Percentiles rank a stretch among this genome's conserved stretches.
phyloP scores from a whole-genome alignment of 2,888 invertebrate species.

The Melangyna quadrimaculata region DNA sequence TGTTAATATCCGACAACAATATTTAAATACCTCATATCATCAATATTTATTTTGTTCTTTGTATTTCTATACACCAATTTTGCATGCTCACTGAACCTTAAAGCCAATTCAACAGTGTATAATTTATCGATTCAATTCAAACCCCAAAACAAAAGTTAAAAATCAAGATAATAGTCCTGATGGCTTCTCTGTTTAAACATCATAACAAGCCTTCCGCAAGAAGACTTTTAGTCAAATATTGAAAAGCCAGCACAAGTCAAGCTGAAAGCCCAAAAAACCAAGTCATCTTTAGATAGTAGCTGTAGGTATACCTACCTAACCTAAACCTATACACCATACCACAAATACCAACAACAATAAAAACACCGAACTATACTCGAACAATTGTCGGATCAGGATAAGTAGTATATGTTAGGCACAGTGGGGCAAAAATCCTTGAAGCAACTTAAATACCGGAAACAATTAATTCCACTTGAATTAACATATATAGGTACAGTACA shows the following conservation, averaged over 20 bases:
- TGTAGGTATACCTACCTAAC: background rate
- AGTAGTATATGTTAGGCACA: constrained; percentile 48
- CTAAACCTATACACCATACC: constrained; percentile 35
- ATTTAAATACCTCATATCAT: constrained; percentile 34
- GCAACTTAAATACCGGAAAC: constrained; percentile 80
- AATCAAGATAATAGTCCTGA: constrained; percentile 64
- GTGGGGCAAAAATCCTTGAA: constrained; percentile 73
- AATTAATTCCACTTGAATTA: constrained; percentile 81
- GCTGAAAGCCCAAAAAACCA: constrained; percentile 63
- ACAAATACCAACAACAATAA: constrained; percentile 66
- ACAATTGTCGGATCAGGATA: constrained; percentile 68
- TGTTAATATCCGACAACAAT: constrained; percentile 12
- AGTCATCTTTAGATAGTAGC: constrained; percentile 42
- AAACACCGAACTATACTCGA: constrained; percentile 63
- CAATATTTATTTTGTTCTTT: background rate
- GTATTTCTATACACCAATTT: background rate
- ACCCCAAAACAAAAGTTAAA: constrained; percentile 61
- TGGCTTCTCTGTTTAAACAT: background rate
- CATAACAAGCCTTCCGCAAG: constrained; percentile 30
- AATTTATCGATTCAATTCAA: constrained; percentile 64
- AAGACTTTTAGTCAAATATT: constrained; percentile 56
- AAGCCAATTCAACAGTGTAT: constrained; percentile 55
- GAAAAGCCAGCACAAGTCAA: constrained; percentile 65
- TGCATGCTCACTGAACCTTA: constrained; percentile 48
- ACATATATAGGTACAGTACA: constrained; percentile 75